phyloP scores from a whole-genome alignment of 2,888 invertebrate genomes.

The Drosophila helvetica region DNA sequence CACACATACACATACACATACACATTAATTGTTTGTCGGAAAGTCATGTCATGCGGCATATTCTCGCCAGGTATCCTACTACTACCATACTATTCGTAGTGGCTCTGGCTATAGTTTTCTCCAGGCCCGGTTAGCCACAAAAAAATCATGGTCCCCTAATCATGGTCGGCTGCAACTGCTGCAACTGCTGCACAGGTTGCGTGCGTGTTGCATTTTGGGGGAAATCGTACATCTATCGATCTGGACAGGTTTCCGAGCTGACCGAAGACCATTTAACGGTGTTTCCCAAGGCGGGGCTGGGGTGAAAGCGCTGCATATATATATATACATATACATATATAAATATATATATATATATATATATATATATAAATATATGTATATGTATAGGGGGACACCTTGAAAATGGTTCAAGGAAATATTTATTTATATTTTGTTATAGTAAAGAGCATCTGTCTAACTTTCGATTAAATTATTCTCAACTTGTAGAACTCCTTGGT shows the following conservation, averaged over 20 bases:
- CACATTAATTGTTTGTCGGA: slow-evolving; percentile 35
- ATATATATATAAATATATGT: background rate
- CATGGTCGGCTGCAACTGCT: background rate
- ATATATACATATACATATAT: no score
- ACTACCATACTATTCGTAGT: background rate
- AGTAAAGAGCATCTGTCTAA: background rate
- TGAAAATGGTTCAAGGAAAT: no score
- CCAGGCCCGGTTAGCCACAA: slow-evolving; percentile 6
- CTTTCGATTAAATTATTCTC: no score
- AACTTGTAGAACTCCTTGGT: background rate
- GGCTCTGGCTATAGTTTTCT: slow-evolving; percentile 14
- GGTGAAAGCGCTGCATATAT: slow-evolving; percentile 19
- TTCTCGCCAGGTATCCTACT: background rate
- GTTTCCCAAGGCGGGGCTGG: background rate
- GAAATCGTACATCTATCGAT: slow-evolving; percentile 35
- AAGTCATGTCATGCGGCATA: slow-evolving; percentile 35
- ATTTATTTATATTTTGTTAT: no score
- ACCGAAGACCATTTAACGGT: slow-evolving; percentile 20
- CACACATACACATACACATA: slow-evolving; percentile 13
- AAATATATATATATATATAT: no score
- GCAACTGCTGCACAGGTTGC: slow-evolving; percentile 24
- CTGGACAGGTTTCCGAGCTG: slow-evolving; percentile 25
- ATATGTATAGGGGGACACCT: no score
- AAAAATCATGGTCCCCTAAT: background rate
- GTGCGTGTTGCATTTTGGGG: slow-evolving; percentile 8